phyloP scores from a whole-genome alignment of 2,113 vertebrate species.

The Phrynosoma platyrhinos region DNA sequence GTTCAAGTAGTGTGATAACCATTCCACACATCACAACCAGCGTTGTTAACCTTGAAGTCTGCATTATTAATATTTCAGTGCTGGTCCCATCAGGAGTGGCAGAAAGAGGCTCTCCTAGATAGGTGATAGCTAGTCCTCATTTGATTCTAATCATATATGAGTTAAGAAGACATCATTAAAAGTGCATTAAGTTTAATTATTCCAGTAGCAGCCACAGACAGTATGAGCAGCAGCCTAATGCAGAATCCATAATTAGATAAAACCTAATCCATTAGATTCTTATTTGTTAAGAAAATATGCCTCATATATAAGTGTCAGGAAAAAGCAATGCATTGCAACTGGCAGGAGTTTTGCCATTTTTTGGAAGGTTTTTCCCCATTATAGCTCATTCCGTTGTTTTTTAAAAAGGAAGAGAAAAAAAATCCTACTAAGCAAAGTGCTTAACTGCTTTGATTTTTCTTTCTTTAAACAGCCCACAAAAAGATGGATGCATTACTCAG shows the following conservation, averaged over 20 bases:
- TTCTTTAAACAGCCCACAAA: background rate
- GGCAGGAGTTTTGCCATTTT: background rate
- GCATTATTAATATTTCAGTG: constrained; percentile 70
- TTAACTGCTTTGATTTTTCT: background rate
- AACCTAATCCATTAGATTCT: constrained; percentile 74
- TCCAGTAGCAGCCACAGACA: constrained; percentile 71
- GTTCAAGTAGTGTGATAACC: constrained; percentile 56
- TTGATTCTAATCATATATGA: constrained; percentile 79
- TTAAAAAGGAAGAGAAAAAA: background rate
- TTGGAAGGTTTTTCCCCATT: background rate
- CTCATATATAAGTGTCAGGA: constrained; percentile 55
- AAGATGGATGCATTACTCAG: constrained; percentile 11
- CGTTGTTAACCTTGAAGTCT: constrained; percentile 64
- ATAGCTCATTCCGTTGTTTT: background rate
- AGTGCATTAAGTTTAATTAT: constrained; percentile 84
- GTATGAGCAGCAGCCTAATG: constrained; percentile 66
- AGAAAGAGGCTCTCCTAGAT: constrained; percentile 55
- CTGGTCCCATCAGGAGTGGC: constrained; percentile 49
- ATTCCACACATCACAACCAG: constrained; percentile 56
- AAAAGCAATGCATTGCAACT: constrained; percentile 30
- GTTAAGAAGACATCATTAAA: constrained; percentile 84
- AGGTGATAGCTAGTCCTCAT: constrained; percentile 62
- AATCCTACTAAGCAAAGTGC: background rate
- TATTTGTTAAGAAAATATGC: constrained; percentile 78
- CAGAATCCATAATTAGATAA: constrained; percentile 79